Evolutionary conservation across 2,888 invertebrate species (phyloP).

Genomic region (Meta bourneti): DNA sequence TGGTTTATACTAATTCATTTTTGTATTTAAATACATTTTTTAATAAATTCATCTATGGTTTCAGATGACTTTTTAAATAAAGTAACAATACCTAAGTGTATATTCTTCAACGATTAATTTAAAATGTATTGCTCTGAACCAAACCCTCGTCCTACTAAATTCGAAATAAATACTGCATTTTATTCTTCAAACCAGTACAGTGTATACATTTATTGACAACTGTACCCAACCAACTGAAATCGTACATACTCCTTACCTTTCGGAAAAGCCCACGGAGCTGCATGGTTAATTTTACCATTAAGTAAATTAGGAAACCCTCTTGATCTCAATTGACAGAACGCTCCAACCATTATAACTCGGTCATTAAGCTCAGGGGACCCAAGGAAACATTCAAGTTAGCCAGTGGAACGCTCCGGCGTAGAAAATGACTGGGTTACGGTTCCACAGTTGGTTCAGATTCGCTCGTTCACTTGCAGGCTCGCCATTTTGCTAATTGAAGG

Average conservation of each 20-base stretch:
- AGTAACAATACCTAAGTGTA: no score
- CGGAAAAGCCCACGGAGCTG: neutral
- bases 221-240: neutral
- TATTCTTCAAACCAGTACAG: no score
- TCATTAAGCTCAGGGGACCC: slow-evolving; percentile 45
- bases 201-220: no score
- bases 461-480: slow-evolving; percentile 2
- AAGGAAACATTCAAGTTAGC: slow-evolving; percentile 16
- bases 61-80: no score
- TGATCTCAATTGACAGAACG: slow-evolving; percentile 63
- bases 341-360: slow-evolving; percentile 48
- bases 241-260: neutral
- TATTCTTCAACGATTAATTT: no score
- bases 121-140: no score
- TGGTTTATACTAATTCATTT: no score
- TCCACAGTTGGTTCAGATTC: slow-evolving; percentile 37
- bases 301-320: slow-evolving; percentile 56
- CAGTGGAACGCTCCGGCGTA: slow-evolving; percentile 18
- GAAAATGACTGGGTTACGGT: slow-evolving; percentile 23
- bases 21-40: no score
- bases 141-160: no score
- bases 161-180: no score
- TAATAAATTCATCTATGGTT: no score
- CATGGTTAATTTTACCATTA: slow-evolving; percentile 62
- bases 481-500: slow-evolving; percentile 60